phyloP scores from a whole-genome alignment of 1,140 invertebrate genomes.

The Euglossa dilemma region DNA sequence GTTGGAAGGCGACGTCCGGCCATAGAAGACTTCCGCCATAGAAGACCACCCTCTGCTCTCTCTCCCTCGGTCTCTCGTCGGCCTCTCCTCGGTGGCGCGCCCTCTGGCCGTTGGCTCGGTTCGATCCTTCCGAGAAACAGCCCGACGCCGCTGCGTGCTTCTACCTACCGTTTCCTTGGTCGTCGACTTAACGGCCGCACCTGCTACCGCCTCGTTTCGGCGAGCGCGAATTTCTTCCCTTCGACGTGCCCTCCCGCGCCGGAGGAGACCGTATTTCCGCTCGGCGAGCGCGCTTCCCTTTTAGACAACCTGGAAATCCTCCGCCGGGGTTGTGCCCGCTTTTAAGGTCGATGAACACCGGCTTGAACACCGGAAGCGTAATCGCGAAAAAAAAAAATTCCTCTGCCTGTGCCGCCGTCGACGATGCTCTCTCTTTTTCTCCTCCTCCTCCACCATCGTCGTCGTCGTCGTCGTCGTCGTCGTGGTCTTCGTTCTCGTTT shows the following conservation, averaged over 20 bases:
- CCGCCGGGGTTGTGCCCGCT: constrained; percentile 4
- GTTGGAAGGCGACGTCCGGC: neutral
- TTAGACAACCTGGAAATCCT: constrained; percentile 36
- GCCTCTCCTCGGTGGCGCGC: neutral
- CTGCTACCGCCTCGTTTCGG: constrained; percentile 51
- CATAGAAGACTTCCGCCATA: neutral
- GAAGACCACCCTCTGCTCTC: neutral
- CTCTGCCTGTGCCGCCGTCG: neutral
- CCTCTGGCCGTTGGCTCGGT: neutral
- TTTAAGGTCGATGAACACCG: constrained; percentile 42
- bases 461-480: neutral
- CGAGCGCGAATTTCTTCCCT: constrained; percentile 49
- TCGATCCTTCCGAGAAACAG: constrained; percentile 46
- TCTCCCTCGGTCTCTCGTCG: neutral
- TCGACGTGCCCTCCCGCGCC: constrained; percentile 32
- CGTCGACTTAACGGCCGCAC: constrained; percentile 58
- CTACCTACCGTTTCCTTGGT: constrained; percentile 27
- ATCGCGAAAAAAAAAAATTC: constrained; percentile 16
- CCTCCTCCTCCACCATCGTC: neutral
- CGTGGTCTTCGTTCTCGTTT: no score
- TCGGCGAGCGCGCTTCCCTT: constrained; percentile 34
- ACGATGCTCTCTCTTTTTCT: no score
- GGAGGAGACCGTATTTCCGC: constrained; percentile 46
- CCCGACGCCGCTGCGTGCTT: constrained; percentile 1
- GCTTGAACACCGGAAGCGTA: constrained; percentile 29